These are phyloP conservation scores for Epinephelus malabaricus DNA, from an alignment of 2,797 vertebrate species.

Conservation along the genomic window DNA sequence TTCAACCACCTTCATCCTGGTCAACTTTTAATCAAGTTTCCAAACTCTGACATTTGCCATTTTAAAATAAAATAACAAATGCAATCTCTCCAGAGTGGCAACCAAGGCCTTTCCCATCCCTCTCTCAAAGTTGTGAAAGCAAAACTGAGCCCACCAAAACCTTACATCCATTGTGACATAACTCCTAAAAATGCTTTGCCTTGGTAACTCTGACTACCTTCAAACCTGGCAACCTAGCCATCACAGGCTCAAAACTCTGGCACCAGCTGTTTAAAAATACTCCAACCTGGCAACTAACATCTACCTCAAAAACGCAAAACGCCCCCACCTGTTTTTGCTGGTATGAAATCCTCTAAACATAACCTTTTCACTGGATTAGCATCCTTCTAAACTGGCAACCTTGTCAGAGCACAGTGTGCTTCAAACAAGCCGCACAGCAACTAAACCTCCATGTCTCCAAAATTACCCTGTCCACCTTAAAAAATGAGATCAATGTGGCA, in stretches of 20 bases:
- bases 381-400: slow-evolving; percentile 22
- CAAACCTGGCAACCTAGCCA: not conserved
- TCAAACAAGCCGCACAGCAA: not conserved
- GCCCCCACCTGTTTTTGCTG: slow-evolving; percentile 3
- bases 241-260: not conserved
- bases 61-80: not conserved
- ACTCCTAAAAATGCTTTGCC: not conserved
- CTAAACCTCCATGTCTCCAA: slow-evolving; percentile 6
- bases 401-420: not conserved
- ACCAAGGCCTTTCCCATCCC: not conserved
- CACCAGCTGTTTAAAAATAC: not conserved
- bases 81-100: not conserved
- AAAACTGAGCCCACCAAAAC: not conserved
- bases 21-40: not conserved
- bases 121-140: not conserved
- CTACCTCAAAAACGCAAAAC: not conserved
- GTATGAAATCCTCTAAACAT: not conserved
- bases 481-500: not conserved
- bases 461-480: slow-evolving; percentile 2
- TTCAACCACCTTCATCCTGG: not conserved
- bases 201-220: not conserved
- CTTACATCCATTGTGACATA: not conserved
- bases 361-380: slow-evolving; percentile 2
- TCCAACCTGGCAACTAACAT: not conserved
- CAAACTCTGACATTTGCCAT: not conserved